A percentile compares a stretch with the other conserved stretches of the same genome.
Evolutionary conservation across 2,888 invertebrate species (phyloP).

Genomic region (Eucera pruinosa): DNA sequence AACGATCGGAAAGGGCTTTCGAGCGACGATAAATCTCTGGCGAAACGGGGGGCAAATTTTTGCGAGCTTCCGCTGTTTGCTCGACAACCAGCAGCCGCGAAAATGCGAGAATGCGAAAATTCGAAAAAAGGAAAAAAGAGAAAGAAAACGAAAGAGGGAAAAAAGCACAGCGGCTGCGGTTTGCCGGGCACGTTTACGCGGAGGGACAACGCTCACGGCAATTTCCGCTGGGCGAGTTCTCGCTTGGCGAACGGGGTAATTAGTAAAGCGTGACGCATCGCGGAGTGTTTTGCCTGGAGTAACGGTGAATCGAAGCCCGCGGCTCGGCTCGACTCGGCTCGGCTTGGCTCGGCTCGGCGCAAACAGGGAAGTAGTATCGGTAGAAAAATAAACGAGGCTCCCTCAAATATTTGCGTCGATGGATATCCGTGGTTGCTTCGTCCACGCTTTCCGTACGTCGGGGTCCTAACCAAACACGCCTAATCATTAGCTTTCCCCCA

Average conservation of each 20-base stretch:
- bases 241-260: conserved; percentile 35
- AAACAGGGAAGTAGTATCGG: conserved; percentile 50
- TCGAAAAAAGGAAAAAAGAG: too few species aligned
- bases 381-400: conserved; percentile 45
- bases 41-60: too few species aligned
- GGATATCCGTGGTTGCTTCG: conserved; percentile 14
- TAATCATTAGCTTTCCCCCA: not conserved
- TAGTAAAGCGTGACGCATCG: conserved; percentile 57
- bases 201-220: too few species aligned
- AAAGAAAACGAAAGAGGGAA: too few species aligned
- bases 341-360: conserved; percentile 31
- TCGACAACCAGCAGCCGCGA: too few species aligned
- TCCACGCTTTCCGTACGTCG: not conserved
- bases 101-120: too few species aligned
- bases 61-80: too few species aligned
- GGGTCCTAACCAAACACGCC: conserved; percentile 41
- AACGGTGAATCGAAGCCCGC: conserved; percentile 61
- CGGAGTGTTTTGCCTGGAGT: conserved; percentile 40
- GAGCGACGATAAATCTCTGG: too few species aligned
- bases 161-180: too few species aligned
- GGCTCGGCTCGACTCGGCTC: conserved; percentile 30
- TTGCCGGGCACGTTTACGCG: too few species aligned
- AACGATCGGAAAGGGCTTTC: too few species aligned
- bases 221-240: not conserved
- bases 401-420: conserved; percentile 50